Evolutionary conservation across 2,113 vertebrate genomes (phyloP).

Genomic region (Orthonyx spaldingii): DNA sequence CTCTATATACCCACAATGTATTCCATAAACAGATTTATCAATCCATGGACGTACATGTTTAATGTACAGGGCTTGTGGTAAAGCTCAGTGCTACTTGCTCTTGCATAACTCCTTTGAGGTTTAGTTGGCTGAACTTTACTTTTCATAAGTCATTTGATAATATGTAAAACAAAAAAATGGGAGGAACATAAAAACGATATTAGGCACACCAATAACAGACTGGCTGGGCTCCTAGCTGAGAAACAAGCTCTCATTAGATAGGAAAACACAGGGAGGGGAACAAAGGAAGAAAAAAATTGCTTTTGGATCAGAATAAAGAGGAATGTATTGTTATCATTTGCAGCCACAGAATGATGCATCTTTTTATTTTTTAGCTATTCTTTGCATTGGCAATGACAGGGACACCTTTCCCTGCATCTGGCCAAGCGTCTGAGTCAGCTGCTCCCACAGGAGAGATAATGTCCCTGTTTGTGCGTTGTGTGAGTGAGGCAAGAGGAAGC

Average conservation of each 20-base stretch:
- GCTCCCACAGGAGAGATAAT: background rate
- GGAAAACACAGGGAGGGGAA: conserved; percentile 43
- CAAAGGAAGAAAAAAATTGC: conserved; percentile 15
- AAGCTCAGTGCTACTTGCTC: background rate
- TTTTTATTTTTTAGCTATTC: background rate
- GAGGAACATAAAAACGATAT: background rate
- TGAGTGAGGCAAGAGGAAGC: background rate
- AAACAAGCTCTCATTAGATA: background rate
- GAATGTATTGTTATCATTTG: background rate
- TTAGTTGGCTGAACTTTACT: conserved; percentile 9
- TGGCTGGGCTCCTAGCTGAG: background rate
- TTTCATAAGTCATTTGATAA: background rate
- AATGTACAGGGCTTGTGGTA: background rate
- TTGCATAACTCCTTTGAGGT: background rate
- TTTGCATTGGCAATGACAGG: background rate
- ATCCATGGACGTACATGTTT: background rate
- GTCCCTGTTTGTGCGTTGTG: background rate
- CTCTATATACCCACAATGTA: background rate
- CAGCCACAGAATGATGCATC: background rate
- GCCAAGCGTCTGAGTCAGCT: conserved; percentile 26
- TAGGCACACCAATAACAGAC: background rate
- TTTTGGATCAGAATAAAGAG: conserved; percentile 11
- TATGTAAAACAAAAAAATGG: background rate
- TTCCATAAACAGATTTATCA: background rate
- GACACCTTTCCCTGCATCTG: conserved; percentile 48